phyloP scores from a whole-genome alignment of 2,888 invertebrate species.

The Tiphia femorata region DNA sequence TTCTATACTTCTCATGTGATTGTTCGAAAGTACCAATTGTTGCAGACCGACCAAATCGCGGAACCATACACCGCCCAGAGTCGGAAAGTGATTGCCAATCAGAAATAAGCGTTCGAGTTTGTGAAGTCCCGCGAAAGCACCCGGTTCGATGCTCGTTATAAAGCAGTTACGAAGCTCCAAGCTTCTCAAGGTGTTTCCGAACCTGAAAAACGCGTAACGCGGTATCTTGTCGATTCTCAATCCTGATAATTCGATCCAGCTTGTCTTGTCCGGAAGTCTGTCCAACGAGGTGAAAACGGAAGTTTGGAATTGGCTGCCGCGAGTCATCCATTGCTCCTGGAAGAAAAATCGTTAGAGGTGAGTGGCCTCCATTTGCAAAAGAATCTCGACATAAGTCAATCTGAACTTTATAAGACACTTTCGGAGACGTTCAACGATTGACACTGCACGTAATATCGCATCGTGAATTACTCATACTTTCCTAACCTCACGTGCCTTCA shows the following conservation, averaged over 20 bases:
- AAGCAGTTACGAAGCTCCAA: constrained; percentile 48
- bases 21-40: constrained; percentile 43
- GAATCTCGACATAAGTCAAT: too few relatives aligned
- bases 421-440: too few relatives aligned
- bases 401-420: too few relatives aligned
- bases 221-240: constrained; percentile 39
- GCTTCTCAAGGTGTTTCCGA: constrained; percentile 53
- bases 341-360: background rate
- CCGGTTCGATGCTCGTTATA: constrained; percentile 43
- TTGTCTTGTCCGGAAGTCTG: constrained; percentile 47
- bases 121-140: constrained; percentile 55
- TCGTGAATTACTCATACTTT: too few relatives aligned
- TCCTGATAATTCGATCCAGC: constrained; percentile 47
- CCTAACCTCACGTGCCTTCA: too few relatives aligned
- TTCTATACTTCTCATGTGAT: constrained; percentile 44
- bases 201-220: constrained; percentile 53
- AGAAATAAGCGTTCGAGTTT: constrained; percentile 47
- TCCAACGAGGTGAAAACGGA: constrained; percentile 40
- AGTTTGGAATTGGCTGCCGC: constrained; percentile 30
- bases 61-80: constrained; percentile 46
- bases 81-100: constrained; percentile 40
- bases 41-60: constrained; percentile 44
- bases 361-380: too few relatives aligned
- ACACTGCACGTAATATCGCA: too few relatives aligned
- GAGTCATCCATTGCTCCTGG: background rate